Conservation (phyloP, 2,888 invertebrate species). For the Scaptomyza polygonia region DNA sequence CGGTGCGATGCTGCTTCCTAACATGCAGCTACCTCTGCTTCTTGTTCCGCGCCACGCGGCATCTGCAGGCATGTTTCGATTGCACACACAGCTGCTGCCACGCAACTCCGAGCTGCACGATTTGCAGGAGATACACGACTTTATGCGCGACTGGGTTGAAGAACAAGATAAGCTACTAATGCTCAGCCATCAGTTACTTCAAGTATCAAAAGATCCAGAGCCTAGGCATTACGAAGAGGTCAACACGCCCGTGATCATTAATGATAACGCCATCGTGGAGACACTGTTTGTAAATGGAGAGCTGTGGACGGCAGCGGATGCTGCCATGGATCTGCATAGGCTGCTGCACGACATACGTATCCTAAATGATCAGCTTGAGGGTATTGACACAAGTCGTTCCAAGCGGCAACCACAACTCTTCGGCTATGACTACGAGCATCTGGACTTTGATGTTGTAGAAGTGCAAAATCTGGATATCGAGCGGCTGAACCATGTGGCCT, state of each 20-base stretch:
- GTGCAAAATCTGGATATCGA: constrained; percentile 77
- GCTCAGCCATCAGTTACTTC: constrained; percentile 30
- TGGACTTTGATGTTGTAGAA: constrained; percentile 72
- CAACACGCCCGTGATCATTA: constrained; percentile 63
- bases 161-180: constrained; percentile 73
- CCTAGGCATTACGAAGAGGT: constrained; percentile 32
- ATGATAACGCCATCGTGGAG: constrained; percentile 61
- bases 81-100: constrained; percentile 77
- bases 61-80: constrained; percentile 79
- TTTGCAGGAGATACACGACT: constrained; percentile 74
- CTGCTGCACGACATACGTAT: constrained; percentile 69
- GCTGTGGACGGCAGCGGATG: constrained; percentile 76
- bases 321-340: constrained; percentile 59
- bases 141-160: constrained; percentile 73
- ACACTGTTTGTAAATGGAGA: constrained; percentile 74
- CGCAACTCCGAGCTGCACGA: constrained; percentile 80
- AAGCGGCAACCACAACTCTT: constrained; percentile 54
- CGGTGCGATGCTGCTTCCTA: constrained; percentile 76
- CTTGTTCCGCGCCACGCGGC: constrained; percentile 81
- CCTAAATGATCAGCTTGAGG: constrained; percentile 56
- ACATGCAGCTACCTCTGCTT: constrained; percentile 71
- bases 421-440: constrained; percentile 58
- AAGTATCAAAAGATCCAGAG: neutral
- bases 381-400: constrained; percentile 28
- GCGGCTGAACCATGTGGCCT: constrained; percentile 76